Base-by-base conservation (phyloP, 1,140 invertebrate genomes). In the Acromyrmex charruanus region DNA sequence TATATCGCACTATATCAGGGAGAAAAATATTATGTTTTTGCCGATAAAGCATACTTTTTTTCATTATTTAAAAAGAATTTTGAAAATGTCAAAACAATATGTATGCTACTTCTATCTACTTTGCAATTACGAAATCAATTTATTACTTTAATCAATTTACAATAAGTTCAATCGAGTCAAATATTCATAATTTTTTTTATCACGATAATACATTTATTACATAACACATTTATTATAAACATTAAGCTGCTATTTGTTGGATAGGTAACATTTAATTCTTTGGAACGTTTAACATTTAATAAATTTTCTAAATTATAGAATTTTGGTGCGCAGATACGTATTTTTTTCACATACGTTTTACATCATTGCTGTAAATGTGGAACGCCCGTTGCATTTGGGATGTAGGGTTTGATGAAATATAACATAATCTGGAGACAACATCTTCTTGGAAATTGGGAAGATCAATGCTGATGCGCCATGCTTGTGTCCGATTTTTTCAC, bases 91-190 rank as follows among this genome's bases (percentile, higher is more conserved):
- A 53, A 65, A 90, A 92, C 96, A 94, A 90, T 96, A 63, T 96
- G 96, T 51, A 80, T 96, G 94, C 87, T 96, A 95, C 5, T 96
- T 95, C 18, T 31, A 85, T 81, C 71, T 90, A 87, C 85, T 90
- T 77, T 25, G 79, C 72, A 82, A 89, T 80, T 74, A 61, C 82
- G 39, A 90, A 92, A 87, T 77, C 87, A 88, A 88, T 89, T 89
- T 87, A 74, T 63, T 51, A 49, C 31, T 58, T 12, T 31, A 81
- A 21, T n/a, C 7, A 44, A 14, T 85, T 59, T 44, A n/a, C 18
- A 16, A 65, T 21, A 69, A 63, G 55, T 65, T 31, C 35, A n/a
- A 35, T 28, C 31, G 14, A 55, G 14, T n/a, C 7, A 44, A 55
- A 39, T 39, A 12, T 39, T 4, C 4, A 2, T n/a, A 39, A 71